These are phyloP conservation scores for Taurulus bubalis DNA, from an alignment of 2,113 vertebrate species.

Conservation along the genomic window DNA sequence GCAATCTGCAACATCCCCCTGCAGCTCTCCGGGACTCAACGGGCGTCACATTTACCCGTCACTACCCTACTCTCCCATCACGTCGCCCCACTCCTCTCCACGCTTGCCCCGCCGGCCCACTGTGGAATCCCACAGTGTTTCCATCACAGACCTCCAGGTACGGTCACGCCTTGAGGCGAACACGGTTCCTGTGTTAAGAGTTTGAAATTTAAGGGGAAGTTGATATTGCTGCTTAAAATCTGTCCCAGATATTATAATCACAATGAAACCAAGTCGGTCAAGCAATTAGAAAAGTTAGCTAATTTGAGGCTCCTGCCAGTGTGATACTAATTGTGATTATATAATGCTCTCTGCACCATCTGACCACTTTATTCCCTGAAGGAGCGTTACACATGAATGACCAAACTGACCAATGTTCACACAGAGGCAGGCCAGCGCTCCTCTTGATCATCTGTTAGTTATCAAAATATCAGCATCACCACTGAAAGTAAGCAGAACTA, in stretches of 20 bases:
- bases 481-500: conserved; percentile 32
- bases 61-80: conserved; percentile 90
- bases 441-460: conserved; percentile 19
- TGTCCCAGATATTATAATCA: not conserved
- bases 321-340: conserved; percentile 22
- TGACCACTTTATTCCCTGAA: conserved; percentile 11
- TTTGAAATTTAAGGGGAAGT: not conserved
- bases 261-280: not conserved
- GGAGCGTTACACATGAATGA: conserved; percentile 24
- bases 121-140: conserved; percentile 95
- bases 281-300: not conserved
- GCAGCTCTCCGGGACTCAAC: conserved; percentile 76
- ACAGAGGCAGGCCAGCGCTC: conserved; percentile 8
- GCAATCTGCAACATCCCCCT: conserved; percentile 79
- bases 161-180: conserved; percentile 1
- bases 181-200: not conserved
- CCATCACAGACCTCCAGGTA: conserved; percentile 96
- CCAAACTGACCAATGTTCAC: conserved; percentile 13
- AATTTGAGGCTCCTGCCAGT: not conserved
- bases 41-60: conserved; percentile 90
- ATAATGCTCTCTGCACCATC: conserved; percentile 18
- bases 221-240: not conserved
- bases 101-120: conserved; percentile 92
- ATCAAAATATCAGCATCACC: conserved; percentile 7
- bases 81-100: conserved; percentile 93